A percentile compares a stretch with the other conserved stretches of the same genome.
Conservation (phyloP, 2,888 invertebrate genomes). For the Gortyna flavago region DNA sequence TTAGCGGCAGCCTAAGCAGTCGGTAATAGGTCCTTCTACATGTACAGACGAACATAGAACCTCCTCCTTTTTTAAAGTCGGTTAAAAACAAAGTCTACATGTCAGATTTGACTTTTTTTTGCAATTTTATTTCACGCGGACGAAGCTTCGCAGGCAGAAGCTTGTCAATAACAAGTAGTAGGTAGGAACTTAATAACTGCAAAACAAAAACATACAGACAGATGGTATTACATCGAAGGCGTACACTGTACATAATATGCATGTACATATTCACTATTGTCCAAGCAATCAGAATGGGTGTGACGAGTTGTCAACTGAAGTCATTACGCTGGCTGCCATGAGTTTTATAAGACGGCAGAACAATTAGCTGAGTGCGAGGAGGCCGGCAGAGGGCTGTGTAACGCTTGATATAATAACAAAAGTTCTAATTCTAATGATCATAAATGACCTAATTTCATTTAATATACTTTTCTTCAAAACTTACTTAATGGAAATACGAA, state of each 20-base stretch:
- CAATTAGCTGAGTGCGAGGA: constrained; percentile 43
- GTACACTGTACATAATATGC: background rate
- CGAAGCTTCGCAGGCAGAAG: background rate
- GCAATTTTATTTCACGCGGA: background rate
- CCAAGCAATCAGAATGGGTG: constrained; percentile 32
- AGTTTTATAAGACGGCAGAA: constrained; percentile 46
- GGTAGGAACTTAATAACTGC: background rate
- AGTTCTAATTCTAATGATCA: too few relatives aligned
- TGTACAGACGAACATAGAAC: too few relatives aligned
- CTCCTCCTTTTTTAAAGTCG: too few relatives aligned
- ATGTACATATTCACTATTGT: background rate
- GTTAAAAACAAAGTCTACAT: too few relatives aligned
- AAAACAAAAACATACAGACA: background rate
- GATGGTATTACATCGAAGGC: background rate
- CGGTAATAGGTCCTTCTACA: too few relatives aligned
- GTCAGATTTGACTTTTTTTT: too few relatives aligned
- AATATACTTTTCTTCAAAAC: too few relatives aligned
- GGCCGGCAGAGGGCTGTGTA: background rate
- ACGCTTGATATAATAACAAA: too few relatives aligned
- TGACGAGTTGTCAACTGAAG: constrained; percentile 35
- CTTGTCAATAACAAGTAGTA: background rate
- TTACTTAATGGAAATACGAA: too few relatives aligned
- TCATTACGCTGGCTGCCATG: constrained; percentile 40
- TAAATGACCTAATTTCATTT: too few relatives aligned
- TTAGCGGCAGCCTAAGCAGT: too few relatives aligned